Base-by-base conservation (phyloP, 2,113 vertebrate genomes). In the Leptobrachium ailaonicum region DNA sequence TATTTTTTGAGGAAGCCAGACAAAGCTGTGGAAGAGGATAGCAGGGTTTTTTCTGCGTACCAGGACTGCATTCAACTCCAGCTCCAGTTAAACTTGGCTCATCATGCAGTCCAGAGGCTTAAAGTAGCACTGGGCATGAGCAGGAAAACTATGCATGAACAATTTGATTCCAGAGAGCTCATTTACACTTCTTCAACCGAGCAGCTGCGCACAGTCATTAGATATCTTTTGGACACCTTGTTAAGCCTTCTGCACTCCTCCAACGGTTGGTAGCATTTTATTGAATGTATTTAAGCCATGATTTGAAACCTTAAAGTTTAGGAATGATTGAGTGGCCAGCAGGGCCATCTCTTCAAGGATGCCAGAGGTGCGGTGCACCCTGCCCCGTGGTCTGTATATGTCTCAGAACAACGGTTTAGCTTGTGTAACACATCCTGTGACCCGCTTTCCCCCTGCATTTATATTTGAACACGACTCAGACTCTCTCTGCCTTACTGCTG, bases 21-120 rank as follows among this genome's bases (percentile, higher is more conserved):
- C 90, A 99, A 99, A 82, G 98, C 97, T 32, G 96, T 99, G 13
- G 97, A 99, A 82, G 98, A 99, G 90, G 98, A 99, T 81, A 95
- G 95, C 82, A 93, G 96, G 10, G 98, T 99, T 1, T 99, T 98
- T 91, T 98, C 97, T 40, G 97, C 97, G 73, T 98, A 99, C 85
- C 98, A 99, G 85, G 98, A 99, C 87, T 99, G 98, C 87, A 96
- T 98, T 87, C 98, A 99, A 88, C 93, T 99, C 50, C 98, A 99
- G 82, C 94, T 99, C 83, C 98, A 99, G 60, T 92, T 99, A 41
- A 99, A 99, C 88, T 91, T 99, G 89, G 96, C 97, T 77, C 96
- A 99, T 87, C 96, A 99, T 76, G 96, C 97, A 0, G 98, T 99
- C 41, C 97, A 98, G 85, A 92, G 98, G 42, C 93, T 99, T 70